Evolutionary conservation across 92 coral and sea anemone genomes (phyloP), one percentile per base, ranked within the genome.

Genomic region (Parazoanthus swiftii): DNA sequence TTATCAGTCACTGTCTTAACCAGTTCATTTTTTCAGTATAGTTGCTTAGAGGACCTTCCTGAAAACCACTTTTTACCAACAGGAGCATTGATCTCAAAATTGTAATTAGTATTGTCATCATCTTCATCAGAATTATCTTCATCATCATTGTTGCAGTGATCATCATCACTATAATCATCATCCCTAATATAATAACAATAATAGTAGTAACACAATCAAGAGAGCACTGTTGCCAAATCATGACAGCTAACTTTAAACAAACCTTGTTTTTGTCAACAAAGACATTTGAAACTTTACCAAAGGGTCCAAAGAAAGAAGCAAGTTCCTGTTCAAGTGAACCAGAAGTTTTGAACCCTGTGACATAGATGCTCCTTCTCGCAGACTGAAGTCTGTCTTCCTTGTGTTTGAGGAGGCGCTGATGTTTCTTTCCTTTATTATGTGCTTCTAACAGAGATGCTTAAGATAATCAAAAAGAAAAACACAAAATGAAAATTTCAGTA

Each of bases 201-300:
- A 29, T 29, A 29, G 33, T 29, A 29, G 33, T 29, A 29, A 29
- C 0, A 29, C 33, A 29, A 29, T 29, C 33, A 29, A 29, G 33
- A 29, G 33, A 29, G 33, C 33, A 29, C 33, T 29, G 33, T 29
- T 29, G 33, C 0, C 33, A 29, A 29, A 29, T 29, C 25, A 63
- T 63, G 68, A 1, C 9, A 58, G 70, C 15, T 20, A 18, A 82
- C 37, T 38, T 75, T 80, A 54, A 71, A 80, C 89, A 68, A 83
- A 95, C 99, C 99, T 96, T 95, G 77, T 96, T 94, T 81, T 96
- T 96, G 80, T 96, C 99, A 86, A 96, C 87, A 89, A 92, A 95
- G n/a, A 96, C 88, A 76, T 89, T 95, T 33, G 88, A 79, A 46
- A 95, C 97, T 74, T 89, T 89, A 9, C 98, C 99, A 96, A 87